Evolutionary conservation across 1,140 invertebrate species (phyloP).

Genomic region (Pseudomyrmex cubaensis): DNA sequence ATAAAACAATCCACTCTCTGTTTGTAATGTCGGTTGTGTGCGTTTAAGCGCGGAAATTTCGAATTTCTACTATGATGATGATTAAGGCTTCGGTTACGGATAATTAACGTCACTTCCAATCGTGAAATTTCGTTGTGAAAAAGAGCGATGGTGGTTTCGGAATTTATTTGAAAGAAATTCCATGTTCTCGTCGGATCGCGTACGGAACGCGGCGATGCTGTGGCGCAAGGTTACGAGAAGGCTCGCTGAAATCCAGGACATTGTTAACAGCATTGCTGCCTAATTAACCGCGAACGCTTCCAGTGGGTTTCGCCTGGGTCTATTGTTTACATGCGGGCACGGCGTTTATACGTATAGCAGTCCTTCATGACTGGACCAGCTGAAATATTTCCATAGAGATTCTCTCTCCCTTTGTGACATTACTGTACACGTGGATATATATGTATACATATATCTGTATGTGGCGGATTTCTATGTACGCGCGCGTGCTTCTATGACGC

Average conservation of each 20-base stretch:
- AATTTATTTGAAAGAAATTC: conserved; percentile 60
- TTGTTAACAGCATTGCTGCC: conserved; percentile 79
- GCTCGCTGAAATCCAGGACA: conserved; percentile 64
- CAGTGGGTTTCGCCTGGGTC: conserved; percentile 71
- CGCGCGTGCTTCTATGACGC: not conserved
- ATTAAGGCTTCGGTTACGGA: not conserved
- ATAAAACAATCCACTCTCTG: conserved; percentile 40
- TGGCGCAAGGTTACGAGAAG: conserved; percentile 46
- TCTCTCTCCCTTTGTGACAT: conserved; percentile 66
- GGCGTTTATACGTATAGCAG: conserved; percentile 69
- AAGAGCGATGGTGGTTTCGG: not conserved
- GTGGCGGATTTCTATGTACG: conserved; percentile 9
- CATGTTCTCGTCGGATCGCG: conserved; percentile 26
- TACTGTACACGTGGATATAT: conserved; percentile 32
- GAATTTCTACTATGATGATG: not conserved
- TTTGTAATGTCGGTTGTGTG: not conserved
- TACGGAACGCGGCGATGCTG: conserved; percentile 47
- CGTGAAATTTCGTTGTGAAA: conserved; percentile 24
- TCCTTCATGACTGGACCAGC: conserved; percentile 71
- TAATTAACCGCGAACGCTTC: conserved; percentile 81
- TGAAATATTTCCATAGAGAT: conserved; percentile 76
- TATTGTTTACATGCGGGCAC: conserved; percentile 77
- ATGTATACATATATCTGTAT: no score
- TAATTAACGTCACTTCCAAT: conserved; percentile 51
- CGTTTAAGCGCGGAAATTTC: not conserved